Evolutionary conservation across 2,113 vertebrate genomes (phyloP).

Genomic region (Chloropsis hardwickii): DNA sequence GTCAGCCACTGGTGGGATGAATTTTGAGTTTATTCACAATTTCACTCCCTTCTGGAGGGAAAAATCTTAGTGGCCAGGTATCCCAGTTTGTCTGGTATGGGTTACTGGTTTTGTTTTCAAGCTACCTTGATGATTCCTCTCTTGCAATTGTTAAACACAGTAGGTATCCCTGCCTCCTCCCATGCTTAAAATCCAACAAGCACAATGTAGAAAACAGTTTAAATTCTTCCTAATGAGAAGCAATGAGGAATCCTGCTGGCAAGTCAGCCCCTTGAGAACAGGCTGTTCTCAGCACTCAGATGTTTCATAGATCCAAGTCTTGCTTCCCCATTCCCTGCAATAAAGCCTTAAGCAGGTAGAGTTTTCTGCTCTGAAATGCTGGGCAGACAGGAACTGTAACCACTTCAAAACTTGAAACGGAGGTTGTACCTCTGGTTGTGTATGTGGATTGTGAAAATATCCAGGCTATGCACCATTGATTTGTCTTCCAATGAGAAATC

Average conservation of each 20-base stretch:
- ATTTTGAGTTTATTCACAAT: not conserved
- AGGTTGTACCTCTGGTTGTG: not conserved
- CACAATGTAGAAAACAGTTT: not conserved
- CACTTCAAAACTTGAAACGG: not conserved
- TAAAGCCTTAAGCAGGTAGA: not conserved
- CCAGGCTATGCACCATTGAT: not conserved
- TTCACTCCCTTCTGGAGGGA: not conserved
- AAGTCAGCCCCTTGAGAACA: not conserved
- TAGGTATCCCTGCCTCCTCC: not conserved
- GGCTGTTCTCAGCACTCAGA: not conserved
- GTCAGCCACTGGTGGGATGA: not conserved
- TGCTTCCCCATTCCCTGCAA: not conserved
- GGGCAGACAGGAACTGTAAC: not conserved
- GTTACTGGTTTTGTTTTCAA: not conserved
- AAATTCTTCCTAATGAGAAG: slow-evolving; percentile 10
- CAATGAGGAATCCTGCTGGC: not conserved
- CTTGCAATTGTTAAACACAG: not conserved
- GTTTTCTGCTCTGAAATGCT: not conserved
- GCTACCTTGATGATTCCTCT: not conserved
- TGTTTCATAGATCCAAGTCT: not conserved
- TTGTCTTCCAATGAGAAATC: not conserved
- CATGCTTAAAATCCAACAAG: not conserved
- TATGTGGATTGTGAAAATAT: not conserved
- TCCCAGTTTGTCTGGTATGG: not conserved
- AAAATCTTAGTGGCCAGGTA: not conserved